Percentiles rank a stretch among this genome's conserved stretches.
Conservation (phyloP, 2,888 invertebrate genomes). For the Nephrotoma flavescens region DNA sequence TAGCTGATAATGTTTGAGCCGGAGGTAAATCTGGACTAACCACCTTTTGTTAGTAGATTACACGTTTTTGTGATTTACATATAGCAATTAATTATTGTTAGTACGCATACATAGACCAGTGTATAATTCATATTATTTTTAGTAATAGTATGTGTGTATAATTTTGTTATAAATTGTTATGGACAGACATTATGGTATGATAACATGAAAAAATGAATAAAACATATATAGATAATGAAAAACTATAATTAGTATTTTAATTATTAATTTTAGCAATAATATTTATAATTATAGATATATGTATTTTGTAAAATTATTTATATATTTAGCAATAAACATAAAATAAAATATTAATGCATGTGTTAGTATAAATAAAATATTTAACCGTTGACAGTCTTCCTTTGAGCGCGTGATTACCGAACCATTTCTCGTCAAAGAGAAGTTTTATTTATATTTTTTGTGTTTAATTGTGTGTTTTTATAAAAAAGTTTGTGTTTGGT, state of each 20-base stretch:
- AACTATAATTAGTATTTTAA: not conserved
- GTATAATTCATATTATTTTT: not conserved
- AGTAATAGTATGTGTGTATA: not conserved
- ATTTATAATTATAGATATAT: not conserved
- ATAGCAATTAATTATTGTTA: not conserved
- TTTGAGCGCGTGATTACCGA: not conserved
- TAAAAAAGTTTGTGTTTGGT: not conserved
- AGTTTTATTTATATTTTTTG: not conserved
- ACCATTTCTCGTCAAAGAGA: not conserved
- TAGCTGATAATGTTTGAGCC: slow-evolving; percentile 36
- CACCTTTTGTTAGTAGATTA: slow-evolving; percentile 30
- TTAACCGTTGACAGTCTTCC: not conserved
- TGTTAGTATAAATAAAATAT: not conserved
- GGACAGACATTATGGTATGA: not conserved
- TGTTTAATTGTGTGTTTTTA: not conserved
- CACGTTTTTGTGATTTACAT: not conserved
- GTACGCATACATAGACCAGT: not conserved
- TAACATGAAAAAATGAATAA: not conserved
- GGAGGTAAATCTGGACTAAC: slow-evolving; percentile 47
- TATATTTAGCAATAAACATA: not conserved
- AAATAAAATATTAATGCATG: not conserved
- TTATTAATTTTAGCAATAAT: not conserved
- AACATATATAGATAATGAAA: not conserved
- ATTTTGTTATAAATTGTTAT: not conserved
- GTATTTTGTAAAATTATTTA: not conserved